Evolutionary conservation across 1,140 invertebrate species (phyloP).

Genomic region (Drosophila nigromelanica): DNA sequence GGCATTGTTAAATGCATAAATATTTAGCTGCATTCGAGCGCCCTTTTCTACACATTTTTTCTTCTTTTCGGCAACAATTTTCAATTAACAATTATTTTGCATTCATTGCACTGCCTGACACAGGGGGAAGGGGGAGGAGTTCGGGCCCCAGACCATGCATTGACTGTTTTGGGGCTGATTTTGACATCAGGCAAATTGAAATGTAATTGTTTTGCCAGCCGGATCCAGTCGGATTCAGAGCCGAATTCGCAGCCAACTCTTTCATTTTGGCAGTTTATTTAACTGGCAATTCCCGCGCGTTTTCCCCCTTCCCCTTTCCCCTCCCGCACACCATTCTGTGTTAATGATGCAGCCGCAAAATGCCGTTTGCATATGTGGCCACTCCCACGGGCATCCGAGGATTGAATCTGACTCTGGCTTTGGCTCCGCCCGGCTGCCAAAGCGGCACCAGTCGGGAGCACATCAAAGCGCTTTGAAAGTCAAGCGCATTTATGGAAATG

Average conservation of each 20-base stretch:
- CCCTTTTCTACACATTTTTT: constrained; percentile 25
- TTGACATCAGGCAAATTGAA: constrained; percentile 76
- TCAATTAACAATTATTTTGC: constrained; percentile 74
- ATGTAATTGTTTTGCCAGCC: constrained; percentile 75
- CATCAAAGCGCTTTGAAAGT: constrained; percentile 69
- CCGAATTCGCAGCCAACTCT: constrained; percentile 12
- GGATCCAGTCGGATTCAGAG: constrained; percentile 1
- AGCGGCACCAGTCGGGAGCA: constrained; percentile 21
- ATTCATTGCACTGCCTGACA: constrained; percentile 13
- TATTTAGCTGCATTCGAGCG: constrained; percentile 54
- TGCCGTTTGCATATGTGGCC: constrained; percentile 74
- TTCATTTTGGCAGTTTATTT: constrained; percentile 41
- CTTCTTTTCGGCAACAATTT: constrained; percentile 62
- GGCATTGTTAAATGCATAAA: constrained; percentile 75
- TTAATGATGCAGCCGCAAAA: constrained; percentile 80
- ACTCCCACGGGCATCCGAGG: constrained; percentile 43
- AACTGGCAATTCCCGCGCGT: constrained; percentile 31
- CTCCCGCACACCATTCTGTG: constrained; percentile 20
- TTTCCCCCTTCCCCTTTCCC: no score
- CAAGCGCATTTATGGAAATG: constrained; percentile 62
- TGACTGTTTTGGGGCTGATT: constrained; percentile 59
- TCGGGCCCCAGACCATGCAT: constrained; percentile 6
- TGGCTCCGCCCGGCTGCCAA: not conserved
- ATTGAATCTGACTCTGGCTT: constrained; percentile 10
- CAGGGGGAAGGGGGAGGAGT: not conserved